A percentile compares a stretch with the other conserved stretches of the same genome.
These are phyloP conservation scores for Addax nasomaculatus DNA, from an alignment of 2,113 vertebrate genomes.

Conservation along the genomic window DNA sequence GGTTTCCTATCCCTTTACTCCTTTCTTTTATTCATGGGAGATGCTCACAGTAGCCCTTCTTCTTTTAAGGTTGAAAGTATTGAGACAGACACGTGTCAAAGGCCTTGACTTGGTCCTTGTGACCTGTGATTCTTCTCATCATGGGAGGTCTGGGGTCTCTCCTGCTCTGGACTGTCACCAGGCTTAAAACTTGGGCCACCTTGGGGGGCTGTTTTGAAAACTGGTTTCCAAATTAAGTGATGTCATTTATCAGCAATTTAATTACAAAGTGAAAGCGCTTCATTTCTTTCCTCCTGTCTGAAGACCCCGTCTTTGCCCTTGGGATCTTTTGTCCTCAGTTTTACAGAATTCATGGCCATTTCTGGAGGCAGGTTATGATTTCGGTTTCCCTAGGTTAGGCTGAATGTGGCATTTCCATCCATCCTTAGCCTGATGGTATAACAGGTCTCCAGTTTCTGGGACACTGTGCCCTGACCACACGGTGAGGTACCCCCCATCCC, in stretches of 20 bases:
- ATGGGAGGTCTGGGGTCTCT: background rate
- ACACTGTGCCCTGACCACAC: background rate
- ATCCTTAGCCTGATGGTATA: background rate
- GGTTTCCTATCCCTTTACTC: background rate
- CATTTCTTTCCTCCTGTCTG: background rate
- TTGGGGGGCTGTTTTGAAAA: background rate
- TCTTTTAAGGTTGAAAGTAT: conserved; percentile 10
- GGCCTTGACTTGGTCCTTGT: background rate
- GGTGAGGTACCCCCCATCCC: fast-evolving
- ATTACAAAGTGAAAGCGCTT: background rate
- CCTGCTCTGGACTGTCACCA: background rate
- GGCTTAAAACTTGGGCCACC: background rate
- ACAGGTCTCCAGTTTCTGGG: fast-evolving
- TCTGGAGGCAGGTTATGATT: background rate
- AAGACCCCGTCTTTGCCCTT: background rate
- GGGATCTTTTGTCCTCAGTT: background rate
- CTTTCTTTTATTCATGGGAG: background rate
- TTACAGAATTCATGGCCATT: background rate
- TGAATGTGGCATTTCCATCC: background rate
- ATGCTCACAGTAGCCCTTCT: background rate
- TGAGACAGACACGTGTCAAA: background rate
- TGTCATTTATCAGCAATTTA: background rate
- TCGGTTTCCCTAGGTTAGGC: background rate
- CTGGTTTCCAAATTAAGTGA: background rate
- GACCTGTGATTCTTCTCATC: background rate